Evolutionary conservation across 1,140 invertebrate genomes (phyloP), one percentile per base, ranked within the genome.

Genomic region (Dinothrombium tinctorium): DNA sequence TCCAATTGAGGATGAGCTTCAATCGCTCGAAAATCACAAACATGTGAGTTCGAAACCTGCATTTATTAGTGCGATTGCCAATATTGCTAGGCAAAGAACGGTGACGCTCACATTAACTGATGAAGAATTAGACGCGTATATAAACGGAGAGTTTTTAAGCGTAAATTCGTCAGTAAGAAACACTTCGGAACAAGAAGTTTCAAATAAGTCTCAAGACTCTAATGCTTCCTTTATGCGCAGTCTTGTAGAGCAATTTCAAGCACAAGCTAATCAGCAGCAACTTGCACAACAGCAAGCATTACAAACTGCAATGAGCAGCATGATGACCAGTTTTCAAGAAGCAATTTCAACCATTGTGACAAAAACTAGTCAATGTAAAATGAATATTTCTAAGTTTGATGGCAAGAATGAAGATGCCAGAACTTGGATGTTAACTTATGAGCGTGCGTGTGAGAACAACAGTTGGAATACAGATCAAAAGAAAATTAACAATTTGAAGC

Each of bases 361-460:
- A 20, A 4, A 3, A 21, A 2, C 20, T n/a, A 36, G 23, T 36
- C 5, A 9, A 21, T 21, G n/a, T n/a, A 12, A 25, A 4, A 39
- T 39, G 37, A 25, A 39, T 26, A 39, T 39, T 25, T 25, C 37
- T 3, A 39, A 39, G 9, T 39, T 39, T 25, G 37, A 39, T 39
- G 25, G 37, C 15, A 39, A 39, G 28, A 26, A 6, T 17, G 37
- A 39, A 17, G 24, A 39, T 14, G 22, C 37, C 2, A 39, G 19
- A 17, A 28, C 19, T 14, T 39, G 37, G 37, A 25, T 39, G 7
- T 19, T n/a, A 21, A 25, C 37, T 7, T 25, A 39, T 17, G 37
- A 25, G 28, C 25, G 19, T 15, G n/a, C 22, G 25, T 39, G 37
- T n/a, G 22, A 14, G n/a, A 2, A 26, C 23, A 39, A 39, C 17